These are phyloP conservation scores for Microtus richardsoni DNA, from an alignment of 2,113 vertebrate genomes.

Conservation along the genomic window DNA sequence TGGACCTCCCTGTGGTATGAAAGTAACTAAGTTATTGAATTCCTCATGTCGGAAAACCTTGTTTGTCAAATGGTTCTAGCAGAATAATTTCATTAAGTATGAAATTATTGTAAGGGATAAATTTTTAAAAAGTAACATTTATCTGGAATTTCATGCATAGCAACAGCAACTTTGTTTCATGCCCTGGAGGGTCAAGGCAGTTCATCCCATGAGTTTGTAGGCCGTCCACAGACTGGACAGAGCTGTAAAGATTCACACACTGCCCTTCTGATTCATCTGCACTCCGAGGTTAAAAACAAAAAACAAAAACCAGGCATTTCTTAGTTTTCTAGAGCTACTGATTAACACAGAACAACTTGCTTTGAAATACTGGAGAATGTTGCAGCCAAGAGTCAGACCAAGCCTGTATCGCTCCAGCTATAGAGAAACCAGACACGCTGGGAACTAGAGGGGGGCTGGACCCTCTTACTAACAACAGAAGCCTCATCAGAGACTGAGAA, in stretches of 20 bases:
- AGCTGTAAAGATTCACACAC: not conserved
- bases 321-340: not conserved
- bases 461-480: not conserved
- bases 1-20: not conserved
- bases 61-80: not conserved
- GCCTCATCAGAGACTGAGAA: not conserved
- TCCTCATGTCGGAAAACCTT: not conserved
- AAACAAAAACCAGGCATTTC: not conserved
- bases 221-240: not conserved
- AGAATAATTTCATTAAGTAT: too few relatives aligned
- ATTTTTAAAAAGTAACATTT: not conserved
- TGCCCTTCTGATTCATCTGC: not conserved
- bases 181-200: not conserved
- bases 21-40: not conserved
- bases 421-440: not conserved
- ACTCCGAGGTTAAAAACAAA: too few relatives aligned
- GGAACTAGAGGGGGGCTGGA: not conserved
- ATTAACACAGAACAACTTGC: constrained; percentile 2
- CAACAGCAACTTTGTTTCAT: not conserved
- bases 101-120: not conserved
- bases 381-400: not conserved
- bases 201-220: not conserved
- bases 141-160: not conserved
- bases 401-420: not conserved
- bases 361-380: constrained; percentile 40